phyloP scores from a whole-genome alignment of 1,140 invertebrate species.

The Lanistes nyassanus region DNA sequence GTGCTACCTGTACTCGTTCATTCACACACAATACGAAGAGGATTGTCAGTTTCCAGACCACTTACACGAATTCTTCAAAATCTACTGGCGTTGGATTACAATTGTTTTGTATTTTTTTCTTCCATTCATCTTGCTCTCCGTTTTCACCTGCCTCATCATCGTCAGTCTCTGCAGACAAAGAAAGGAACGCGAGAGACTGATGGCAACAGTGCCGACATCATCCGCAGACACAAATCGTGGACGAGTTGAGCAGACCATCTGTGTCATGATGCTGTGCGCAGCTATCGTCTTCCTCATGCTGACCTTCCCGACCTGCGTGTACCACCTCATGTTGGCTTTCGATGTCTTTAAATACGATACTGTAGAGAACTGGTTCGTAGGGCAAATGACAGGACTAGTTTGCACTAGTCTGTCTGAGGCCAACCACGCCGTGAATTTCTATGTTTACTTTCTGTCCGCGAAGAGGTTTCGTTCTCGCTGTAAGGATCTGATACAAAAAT shows the following conservation, averaged over 20 bases:
- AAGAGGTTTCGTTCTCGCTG: constrained; percentile 22
- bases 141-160: neutral
- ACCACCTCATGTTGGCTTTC: neutral
- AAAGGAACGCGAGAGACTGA: neutral
- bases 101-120: neutral
- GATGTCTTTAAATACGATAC: neutral
- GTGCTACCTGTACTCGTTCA: constrained; percentile 9
- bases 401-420: constrained; percentile 6
- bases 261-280: constrained; percentile 31
- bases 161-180: neutral
- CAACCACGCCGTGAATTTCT: constrained; percentile 35
- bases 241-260: constrained; percentile 15
- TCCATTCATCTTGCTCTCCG: neutral
- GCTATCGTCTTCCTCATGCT: constrained; percentile 30
- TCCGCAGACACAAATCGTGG: neutral
- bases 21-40: neutral
- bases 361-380: constrained; percentile 3
- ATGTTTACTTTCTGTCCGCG: constrained; percentile 31
- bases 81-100: neutral
- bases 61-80: neutral
- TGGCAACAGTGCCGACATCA: neutral
- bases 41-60: neutral
- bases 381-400: neutral
- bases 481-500: neutral
- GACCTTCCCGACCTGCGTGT: constrained; percentile 20